phyloP scores from a whole-genome alignment of 2,888 invertebrate genomes.

The Oscheius sp. region DNA sequence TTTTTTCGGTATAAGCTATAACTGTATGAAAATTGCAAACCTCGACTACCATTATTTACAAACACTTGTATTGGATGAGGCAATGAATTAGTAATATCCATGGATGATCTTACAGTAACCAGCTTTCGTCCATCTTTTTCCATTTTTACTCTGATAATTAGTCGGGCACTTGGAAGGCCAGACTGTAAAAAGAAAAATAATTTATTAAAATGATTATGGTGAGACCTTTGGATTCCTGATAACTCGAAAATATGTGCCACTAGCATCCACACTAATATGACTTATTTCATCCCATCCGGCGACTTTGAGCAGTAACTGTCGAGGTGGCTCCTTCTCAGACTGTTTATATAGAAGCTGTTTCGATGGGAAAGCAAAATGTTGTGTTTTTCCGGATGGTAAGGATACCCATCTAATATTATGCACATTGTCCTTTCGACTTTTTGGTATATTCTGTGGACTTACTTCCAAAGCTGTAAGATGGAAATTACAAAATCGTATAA shows the following conservation, averaged over 20 bases:
- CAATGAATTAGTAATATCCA: conserved; percentile 78
- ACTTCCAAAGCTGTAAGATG: conserved; percentile 45
- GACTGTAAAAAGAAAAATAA: conserved; percentile 17
- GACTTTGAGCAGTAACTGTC: conserved; percentile 86
- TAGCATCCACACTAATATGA: conserved; percentile 93
- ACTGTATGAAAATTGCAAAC: too few species aligned
- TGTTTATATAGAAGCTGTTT: conserved; percentile 55
- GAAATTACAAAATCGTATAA: conserved; percentile 7
- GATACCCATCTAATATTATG: conserved; percentile 79
- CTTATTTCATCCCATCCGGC: conserved; percentile 89
- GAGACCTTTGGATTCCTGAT: conserved; percentile 66
- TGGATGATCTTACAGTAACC: conserved; percentile 89
- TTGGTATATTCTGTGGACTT: conserved; percentile 26
- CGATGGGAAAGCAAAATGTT: conserved; percentile 84
- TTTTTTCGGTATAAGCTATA: too few species aligned
- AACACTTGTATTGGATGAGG: conserved; percentile 56
- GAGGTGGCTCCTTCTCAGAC: conserved; percentile 62
- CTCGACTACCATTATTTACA: conserved; percentile 39
- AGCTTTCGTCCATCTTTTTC: conserved; percentile 94
- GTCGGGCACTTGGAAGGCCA: conserved; percentile 79
- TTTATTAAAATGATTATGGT: neutral
- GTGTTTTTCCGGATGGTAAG: conserved; percentile 83
- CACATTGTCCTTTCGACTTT: conserved; percentile 12
- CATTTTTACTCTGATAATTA: conserved; percentile 90
- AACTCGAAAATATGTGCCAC: conserved; percentile 87